Base-by-base conservation (phyloP, 2,797 vertebrate genomes). In the Brachymystax lenok region DNA sequence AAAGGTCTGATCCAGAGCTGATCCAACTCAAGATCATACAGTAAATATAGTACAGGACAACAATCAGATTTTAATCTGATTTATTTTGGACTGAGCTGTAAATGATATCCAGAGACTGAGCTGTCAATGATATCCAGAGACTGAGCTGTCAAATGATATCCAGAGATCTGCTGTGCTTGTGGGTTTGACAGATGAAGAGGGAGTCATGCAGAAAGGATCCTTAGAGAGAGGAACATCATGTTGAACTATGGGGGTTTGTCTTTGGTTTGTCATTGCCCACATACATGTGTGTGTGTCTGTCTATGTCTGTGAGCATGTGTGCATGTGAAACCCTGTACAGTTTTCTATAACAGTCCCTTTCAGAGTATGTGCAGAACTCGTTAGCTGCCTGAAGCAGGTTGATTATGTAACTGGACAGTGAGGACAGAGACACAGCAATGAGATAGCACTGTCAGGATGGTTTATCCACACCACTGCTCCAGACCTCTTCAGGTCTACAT, bases 161-260 rank as follows among this genome's bases (percentile, higher is more conserved):
- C 10, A 30, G 63, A 66, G n/a, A 61, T 21, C 59, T 61, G n/a
- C 8, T 21, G 19, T 21, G n/a, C 56, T 30, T 66, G 24, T 28
- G 63, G 27, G 14, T 13, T 30, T 4, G 27, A 28, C 27, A 66
- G 27, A 66, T 16, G 10, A 28, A 28, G 24, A 27, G 21, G n/a
- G 24, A 10, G 63, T 64, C 61, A 64, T 1, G 12, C 21, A 24
- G 21, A 14, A n/a, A 5, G 10, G 4, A 64, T 28, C 21, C 95
- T 94, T 83, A n/a, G 6, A 24, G 40, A 71, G 35, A 33, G 14
- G 6, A 17, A 40, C 21, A 69, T 69, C n/a, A 35, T 30, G 35
- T 69, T 69, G 17, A 16, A 56, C n/a, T 59, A 59, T 59, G 17
- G 27, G 14, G 16, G 70, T 51, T 72, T 16, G 52, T 54, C 16